These are phyloP conservation scores for Nebria salina DNA, from an alignment of 2,888 invertebrate genomes.

Conservation along the genomic window DNA sequence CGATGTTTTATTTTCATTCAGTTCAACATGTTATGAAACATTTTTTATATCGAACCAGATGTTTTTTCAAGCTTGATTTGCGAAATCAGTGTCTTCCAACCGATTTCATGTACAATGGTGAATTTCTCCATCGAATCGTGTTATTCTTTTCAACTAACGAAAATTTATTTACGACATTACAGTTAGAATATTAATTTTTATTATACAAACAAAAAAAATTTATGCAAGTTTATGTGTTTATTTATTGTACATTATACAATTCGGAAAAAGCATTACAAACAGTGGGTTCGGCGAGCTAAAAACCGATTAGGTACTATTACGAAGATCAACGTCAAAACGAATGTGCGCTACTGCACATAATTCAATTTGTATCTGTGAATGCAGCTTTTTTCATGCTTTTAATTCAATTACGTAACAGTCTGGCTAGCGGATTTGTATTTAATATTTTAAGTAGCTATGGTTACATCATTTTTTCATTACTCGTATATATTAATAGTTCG, in stretches of 20 bases:
- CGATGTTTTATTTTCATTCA: not conserved
- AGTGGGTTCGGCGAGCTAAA: not conserved
- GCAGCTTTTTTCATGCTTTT: not conserved
- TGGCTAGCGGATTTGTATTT: not conserved
- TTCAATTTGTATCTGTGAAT: not conserved
- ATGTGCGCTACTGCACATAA: not conserved
- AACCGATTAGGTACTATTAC: not conserved
- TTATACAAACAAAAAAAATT: too few relatives aligned
- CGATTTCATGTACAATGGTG: not conserved
- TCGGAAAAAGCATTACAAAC: not conserved
- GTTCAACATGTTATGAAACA: slow-evolving; percentile 1
- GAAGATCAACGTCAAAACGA: not conserved
- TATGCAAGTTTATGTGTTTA: too few relatives aligned
- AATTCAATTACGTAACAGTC: not conserved
- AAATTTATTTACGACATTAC: too few relatives aligned
- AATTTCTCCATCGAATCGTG: too few relatives aligned
- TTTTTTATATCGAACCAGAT: not conserved
- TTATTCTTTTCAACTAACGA: too few relatives aligned
- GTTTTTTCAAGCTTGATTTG: not conserved
- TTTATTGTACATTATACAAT: not conserved
- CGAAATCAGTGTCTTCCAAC: not conserved
- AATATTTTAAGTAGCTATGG: not conserved
- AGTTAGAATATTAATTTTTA: too few relatives aligned
- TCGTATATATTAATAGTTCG: not conserved
- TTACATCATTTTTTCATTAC: not conserved